Base-by-base conservation (phyloP, 2,888 invertebrate genomes). In the Notocelia uddmanniana region DNA sequence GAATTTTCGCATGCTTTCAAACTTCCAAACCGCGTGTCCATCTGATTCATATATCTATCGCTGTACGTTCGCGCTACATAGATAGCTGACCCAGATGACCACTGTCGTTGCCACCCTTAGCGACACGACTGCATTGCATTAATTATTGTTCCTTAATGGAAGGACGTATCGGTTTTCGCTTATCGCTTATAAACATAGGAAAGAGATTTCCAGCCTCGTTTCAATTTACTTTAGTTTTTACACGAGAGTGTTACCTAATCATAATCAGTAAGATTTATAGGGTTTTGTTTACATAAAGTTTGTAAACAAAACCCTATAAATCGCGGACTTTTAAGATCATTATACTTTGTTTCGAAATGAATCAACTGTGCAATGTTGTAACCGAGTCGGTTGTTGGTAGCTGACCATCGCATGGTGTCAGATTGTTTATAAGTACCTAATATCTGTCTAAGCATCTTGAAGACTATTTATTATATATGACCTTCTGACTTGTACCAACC, bases 161-260 rank as follows among this genome's bases (percentile, higher is more conserved):
- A 82, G 83, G 84, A 80, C 78, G 79, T 86, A 90, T 90, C 82
- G 90, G 89, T 90, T 90, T 88, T 87, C 89, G 84, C 89, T 89
- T 89, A 89, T 86, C 85, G 85, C 82, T 87, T 85, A 67, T 55
- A 83, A 62, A 77, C 82, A 84, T 85, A 77, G 85, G 83, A 85
- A 87, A 89, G 85, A 85, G 83, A 85, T 87, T 83, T 83, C 83
- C 80, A 80, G 81, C 79, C 84, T 82, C 82, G 80, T 83, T 78
- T 76, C 77, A 10, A 78, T 58, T 74, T 73, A 67, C 76, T 79
- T 78, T 76, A 76, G 75, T 78, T 75, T 76, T 75, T 69, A 67
- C 21, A 13, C 5, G 21, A 52, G 9, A 54, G 54, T n/a, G n/a
- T n/a, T n/a, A n/a, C n/a, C n/a, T n/a, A n/a, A n/a, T 52, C 23